These are phyloP conservation scores for Hybognathus amarus DNA, from an alignment of 2,797 vertebrate species.

Conservation along the genomic window DNA sequence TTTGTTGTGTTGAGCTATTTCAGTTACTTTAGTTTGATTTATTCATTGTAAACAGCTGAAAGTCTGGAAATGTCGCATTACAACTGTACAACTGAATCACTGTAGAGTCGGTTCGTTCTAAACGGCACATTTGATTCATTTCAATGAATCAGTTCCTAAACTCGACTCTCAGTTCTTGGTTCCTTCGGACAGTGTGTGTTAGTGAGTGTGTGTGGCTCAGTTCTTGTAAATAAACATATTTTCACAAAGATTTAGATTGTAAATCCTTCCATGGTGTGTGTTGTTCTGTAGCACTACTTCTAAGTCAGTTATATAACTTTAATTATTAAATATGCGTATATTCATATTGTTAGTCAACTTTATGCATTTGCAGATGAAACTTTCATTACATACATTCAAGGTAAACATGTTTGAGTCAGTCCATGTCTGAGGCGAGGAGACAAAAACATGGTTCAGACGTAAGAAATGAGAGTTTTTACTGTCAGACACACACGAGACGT, in stretches of 20 bases:
- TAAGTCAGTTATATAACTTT: background rate
- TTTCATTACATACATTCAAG: background rate
- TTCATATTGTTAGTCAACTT: background rate
- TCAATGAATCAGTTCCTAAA: no score
- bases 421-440: background rate
- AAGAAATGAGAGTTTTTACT: slow-evolving; percentile 51
- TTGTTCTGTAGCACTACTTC: background rate
- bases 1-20: no score
- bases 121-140: no score
- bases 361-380: background rate
- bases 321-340: background rate
- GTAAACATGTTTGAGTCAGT: background rate
- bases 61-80: no score
- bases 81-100: no score
- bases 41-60: no score
- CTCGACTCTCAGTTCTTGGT: no score
- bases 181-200: no score
- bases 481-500: slow-evolving; percentile 15
- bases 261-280: background rate
- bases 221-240: background rate
- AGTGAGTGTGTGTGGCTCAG: no score
- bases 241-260: background rate
- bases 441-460: background rate
- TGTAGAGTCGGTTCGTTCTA: background rate
- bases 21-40: no score